These are phyloP conservation scores for Apotomis betuletana DNA, from an alignment of 2,888 invertebrate genomes.

Conservation along the genomic window DNA sequence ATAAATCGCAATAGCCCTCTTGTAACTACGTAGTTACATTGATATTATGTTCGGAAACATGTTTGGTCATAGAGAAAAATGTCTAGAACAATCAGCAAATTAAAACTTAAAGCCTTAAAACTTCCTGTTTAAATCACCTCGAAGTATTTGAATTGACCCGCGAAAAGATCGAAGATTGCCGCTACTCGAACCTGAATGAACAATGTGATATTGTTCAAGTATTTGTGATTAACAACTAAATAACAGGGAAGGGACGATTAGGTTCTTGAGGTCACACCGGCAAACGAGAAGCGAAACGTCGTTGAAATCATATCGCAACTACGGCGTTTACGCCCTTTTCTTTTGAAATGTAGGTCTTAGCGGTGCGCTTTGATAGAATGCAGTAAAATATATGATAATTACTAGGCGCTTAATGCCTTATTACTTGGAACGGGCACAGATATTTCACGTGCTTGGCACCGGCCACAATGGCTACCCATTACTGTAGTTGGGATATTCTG, in stretches of 20 bases:
- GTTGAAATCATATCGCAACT: background rate
- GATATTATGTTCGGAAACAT: too few species aligned
- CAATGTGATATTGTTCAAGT: constrained; percentile 35
- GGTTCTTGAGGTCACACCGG: constrained; percentile 8
- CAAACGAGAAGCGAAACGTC: background rate
- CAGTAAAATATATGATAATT: background rate
- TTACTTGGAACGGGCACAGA: background rate
- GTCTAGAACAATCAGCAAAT: too few species aligned
- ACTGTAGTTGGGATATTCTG: background rate
- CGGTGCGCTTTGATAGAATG: background rate
- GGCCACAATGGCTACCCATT: constrained; percentile 14
- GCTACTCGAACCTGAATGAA: constrained; percentile 18
- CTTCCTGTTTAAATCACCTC: background rate
- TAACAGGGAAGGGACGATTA: constrained; percentile 5
- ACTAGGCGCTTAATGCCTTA: background rate
- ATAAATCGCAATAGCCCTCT: too few species aligned
- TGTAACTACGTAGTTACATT: too few species aligned
- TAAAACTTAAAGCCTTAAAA: too few species aligned
- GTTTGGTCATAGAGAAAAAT: too few species aligned
- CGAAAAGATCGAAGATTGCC: constrained; percentile 43
- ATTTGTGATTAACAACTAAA: constrained; percentile 34
- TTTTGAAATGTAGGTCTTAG: background rate
- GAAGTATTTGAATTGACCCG: background rate
- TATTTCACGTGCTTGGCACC: constrained; percentile 21
- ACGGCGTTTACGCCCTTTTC: background rate